Evolutionary conservation across 2,888 invertebrate species (phyloP).

Genomic region (Merodon equestris): DNA sequence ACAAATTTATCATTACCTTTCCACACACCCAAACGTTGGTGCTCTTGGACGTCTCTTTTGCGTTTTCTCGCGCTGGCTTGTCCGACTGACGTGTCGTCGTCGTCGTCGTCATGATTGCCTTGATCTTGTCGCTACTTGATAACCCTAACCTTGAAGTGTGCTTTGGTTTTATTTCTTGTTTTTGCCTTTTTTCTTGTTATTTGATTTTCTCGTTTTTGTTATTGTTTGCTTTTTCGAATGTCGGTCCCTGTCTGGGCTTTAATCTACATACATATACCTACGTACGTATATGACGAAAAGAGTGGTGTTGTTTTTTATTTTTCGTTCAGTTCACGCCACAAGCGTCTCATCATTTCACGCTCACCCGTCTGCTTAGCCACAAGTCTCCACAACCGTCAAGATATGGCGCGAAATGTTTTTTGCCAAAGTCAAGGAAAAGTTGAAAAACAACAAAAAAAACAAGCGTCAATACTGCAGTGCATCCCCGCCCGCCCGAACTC

Average conservation of each 20-base stretch:
- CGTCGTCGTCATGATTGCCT: slow-evolving; percentile 45
- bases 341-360: no score
- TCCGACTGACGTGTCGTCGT: slow-evolving; percentile 3
- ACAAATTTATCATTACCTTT: not conserved
- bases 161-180: no score
- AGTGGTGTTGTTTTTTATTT: no score
- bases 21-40: slow-evolving; percentile 4
- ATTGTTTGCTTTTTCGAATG: slow-evolving; percentile 5
- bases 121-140: slow-evolving; percentile 66
- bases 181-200: no score
- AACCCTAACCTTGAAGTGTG: slow-evolving; percentile 65
- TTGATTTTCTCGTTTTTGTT: no score
- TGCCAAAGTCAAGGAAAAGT: slow-evolving; percentile 23
- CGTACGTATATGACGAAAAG: slow-evolving; percentile 8
- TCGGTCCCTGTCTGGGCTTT: slow-evolving; percentile 33
- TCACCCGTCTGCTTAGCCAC: slow-evolving; percentile 24
- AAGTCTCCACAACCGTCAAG: no score
- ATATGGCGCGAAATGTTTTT: slow-evolving; percentile 42
- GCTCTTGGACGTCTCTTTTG: slow-evolving; percentile 3
- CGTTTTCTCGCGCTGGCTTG: slow-evolving; percentile 11
- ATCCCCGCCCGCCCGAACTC: not conserved
- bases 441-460: slow-evolving; percentile 11
- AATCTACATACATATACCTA: no score
- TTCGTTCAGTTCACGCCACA: no score
- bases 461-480: slow-evolving; percentile 24